Base-by-base conservation (phyloP, 2,797 vertebrate species). In the Acomys russatus region DNA sequence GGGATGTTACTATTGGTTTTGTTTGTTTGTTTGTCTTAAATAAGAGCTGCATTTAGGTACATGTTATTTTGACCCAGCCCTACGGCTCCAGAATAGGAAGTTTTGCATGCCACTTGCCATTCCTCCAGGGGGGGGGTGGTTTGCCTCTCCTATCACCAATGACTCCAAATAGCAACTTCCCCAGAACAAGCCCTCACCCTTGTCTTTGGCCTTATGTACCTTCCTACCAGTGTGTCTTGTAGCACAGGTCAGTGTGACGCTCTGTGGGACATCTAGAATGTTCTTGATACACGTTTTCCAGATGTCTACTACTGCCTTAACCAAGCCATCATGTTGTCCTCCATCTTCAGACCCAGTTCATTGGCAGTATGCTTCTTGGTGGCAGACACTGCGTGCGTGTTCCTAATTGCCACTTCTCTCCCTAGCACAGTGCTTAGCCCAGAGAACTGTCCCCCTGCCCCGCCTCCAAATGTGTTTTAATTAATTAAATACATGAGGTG, bases 401-500 rank as follows among this genome's bases (percentile, higher is more conserved):
- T 77, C 64, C 44, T 71, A 54, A 30, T 86, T 17, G 73, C 15
- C 0, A 33, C 33, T 8, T 84, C 59, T 94, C 25, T 54, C 9
- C 80, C 91, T 93, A 74, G 54, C 28, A n/a, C 14, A 30, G 20
- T 11, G 20, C 30, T 88, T 68, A 44, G 25, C n/a, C 83, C 61
- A 95, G 49, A 86, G 35, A 9, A 3, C 49, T 20, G 35, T 61
- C 51, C 35, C 30, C 8, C 44, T 44, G 44, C 44, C 44, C 44
- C 44, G 44, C 44, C 44, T 10, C 15, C 0, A 83, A 92, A 56
- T 89, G 25, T 74, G 3, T 93, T 78, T 92, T 44, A 93, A 59
- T 91, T 77, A 84, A 70, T 90, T n/a, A 83, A 86, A 74, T 91
- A 93, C 92, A 84, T 20, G 59, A 66, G 82, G 1, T 15, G 71